Evolutionary conservation across 2,888 invertebrate species (phyloP).

Genomic region (Eueremaeus valkanovi): DNA sequence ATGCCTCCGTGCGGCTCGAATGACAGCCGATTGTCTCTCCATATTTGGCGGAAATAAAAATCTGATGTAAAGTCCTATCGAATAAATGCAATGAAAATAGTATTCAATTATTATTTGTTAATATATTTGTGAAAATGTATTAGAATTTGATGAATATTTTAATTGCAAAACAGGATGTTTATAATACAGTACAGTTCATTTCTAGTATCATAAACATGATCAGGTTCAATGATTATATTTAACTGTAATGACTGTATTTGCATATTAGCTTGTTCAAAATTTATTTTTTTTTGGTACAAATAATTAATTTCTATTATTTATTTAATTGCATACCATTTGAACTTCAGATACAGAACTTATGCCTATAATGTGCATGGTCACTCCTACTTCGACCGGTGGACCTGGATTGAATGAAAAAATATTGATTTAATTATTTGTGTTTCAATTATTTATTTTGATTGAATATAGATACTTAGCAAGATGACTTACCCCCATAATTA

Average conservation of each 20-base stretch:
- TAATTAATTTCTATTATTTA: not conserved
- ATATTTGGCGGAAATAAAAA: slow-evolving; percentile 98
- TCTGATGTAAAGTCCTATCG: slow-evolving; percentile 90
- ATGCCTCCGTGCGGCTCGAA: slow-evolving; percentile 84
- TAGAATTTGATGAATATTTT: too few relatives aligned
- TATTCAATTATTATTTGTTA: not conserved
- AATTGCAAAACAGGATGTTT: too few relatives aligned
- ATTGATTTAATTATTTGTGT: not conserved
- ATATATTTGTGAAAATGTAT: not conserved
- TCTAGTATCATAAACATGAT: not conserved
- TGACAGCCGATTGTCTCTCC: slow-evolving; percentile 92
- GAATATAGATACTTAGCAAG: not conserved
- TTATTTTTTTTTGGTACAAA: not conserved
- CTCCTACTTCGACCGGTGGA: slow-evolving; percentile 94
- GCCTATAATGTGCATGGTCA: slow-evolving; percentile 97
- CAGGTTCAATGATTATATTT: too few relatives aligned
- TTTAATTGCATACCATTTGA: slow-evolving; percentile 73
- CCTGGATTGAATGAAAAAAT: slow-evolving; percentile 59
- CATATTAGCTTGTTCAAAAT: too few relatives aligned
- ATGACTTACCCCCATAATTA: slow-evolving; percentile 88
- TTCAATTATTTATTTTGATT: not conserved
- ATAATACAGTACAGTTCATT: too few relatives aligned
- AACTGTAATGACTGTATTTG: too few relatives aligned
- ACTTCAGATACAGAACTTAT: slow-evolving; percentile 98
- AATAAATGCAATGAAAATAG: not conserved